Evolutionary conservation across 2,888 invertebrate genomes (phyloP), one percentile per base, ranked within the genome.

Genomic region (Heterodera filipjevi): DNA sequence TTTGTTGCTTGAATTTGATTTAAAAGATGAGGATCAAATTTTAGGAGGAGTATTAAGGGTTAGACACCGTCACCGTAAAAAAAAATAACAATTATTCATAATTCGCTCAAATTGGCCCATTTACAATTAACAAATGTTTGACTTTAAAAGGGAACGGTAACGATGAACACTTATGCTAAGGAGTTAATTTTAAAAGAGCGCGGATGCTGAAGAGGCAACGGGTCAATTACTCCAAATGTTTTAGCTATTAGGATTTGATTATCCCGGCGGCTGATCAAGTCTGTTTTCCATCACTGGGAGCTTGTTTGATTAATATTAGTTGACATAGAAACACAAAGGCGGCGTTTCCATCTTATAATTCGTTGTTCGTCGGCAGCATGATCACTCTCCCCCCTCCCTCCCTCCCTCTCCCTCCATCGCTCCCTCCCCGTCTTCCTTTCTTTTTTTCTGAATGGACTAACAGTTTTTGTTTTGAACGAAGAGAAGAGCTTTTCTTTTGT

Each of bases 261-360:
- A 49, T 49, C 49, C 49, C 49, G 49, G 8, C 49, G 16, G 49
- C 19, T 59, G 59, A 59, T 27, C 22, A 59, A 59, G 27, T 22
- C 59, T 27, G 27, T 8, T 59, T n/a, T 27, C 27, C 22, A 27
- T 59, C 22, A 59, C 2, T 27, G 27, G 68, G 68, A 32, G 68
- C 68, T 68, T 32, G 22, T 68, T 68, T 68, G 68, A 68, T 68
- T 68, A 68, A 68, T 59, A 10, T 39, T 39, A 35, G 68, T 27
- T 68, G 68, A 68, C 68, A 68, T 35, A 33, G 68, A 68, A 68
- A 68, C 33, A 33, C 19, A 68, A 59, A 59, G 59, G 59, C 59
- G 59, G n/a, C 59, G 59, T 59, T 59, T 59, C 59, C 59, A 59
- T 59, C 59, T n/a, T 27, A 59, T 59, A 59, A 59, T 59, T 59